A percentile compares a stretch with the other conserved stretches of the same genome.
Conservation (phyloP, 1,140 invertebrate genomes). For the Piezodorus guildinii region DNA sequence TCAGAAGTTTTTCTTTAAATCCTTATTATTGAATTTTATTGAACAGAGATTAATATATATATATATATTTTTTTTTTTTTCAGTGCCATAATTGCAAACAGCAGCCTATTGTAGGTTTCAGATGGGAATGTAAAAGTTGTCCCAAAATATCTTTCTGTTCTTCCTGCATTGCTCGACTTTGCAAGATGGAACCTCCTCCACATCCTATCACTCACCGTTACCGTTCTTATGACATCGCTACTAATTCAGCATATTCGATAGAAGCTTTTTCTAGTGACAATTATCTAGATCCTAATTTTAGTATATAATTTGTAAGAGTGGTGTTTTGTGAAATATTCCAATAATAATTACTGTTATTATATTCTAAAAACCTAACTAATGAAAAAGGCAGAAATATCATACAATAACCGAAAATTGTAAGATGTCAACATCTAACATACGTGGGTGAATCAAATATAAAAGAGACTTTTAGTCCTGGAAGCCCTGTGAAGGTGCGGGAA, state of each 20-base stretch:
- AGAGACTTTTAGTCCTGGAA: too few species aligned
- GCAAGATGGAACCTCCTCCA: conserved; percentile 33
- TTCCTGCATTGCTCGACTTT: conserved; percentile 37
- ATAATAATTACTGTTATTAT: too few species aligned
- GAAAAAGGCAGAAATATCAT: too few species aligned
- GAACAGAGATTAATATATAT: neutral
- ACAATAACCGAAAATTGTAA: too few species aligned
- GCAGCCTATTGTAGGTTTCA: conserved; percentile 50
- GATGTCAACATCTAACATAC: too few species aligned
- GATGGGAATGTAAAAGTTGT: conserved; percentile 59
- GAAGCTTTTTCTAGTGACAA: conserved; percentile 36
- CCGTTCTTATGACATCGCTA: conserved; percentile 25
- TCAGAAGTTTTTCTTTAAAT: conserved; percentile 16
- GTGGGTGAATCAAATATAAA: too few species aligned
- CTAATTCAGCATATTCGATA: conserved; percentile 35
- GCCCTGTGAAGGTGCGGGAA: too few species aligned
- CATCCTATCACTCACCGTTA: conserved; percentile 35
- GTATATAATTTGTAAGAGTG: neutral
- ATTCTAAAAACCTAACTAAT: too few species aligned
- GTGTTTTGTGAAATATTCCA: neutral
- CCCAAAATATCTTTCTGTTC: conserved; percentile 40
- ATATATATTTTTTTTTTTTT: conserved; percentile 23
- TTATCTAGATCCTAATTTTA: conserved; percentile 42
- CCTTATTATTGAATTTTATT: neutral
- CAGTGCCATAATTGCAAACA: conserved; percentile 54